Evolutionary conservation across 2,113 vertebrate species (phyloP).

Genomic region (Malurus alboscapulatus): DNA sequence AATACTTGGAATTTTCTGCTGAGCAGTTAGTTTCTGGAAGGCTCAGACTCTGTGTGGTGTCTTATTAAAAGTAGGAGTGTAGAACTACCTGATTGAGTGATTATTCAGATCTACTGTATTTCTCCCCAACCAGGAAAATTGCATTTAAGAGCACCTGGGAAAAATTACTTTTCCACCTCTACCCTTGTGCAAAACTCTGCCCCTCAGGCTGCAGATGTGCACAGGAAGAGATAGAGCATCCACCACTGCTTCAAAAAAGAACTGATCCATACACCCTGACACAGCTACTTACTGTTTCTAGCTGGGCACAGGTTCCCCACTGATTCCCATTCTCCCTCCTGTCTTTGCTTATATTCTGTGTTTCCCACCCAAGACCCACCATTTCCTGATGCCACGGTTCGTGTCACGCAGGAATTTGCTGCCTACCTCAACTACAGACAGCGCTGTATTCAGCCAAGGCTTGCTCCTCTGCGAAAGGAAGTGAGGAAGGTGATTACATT

Average conservation of each 20-base stretch:
- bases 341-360: not conserved
- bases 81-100: not conserved
- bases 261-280: not conserved
- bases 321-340: not conserved
- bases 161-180: not conserved
- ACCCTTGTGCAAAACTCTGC: not conserved
- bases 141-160: not conserved
- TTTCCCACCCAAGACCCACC: not conserved
- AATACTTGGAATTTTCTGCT: not conserved
- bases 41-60: not conserved
- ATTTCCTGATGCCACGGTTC: not conserved
- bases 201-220: not conserved
- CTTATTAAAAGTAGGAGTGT: conserved; percentile 34
- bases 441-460: conserved; percentile 33
- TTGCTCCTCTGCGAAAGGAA: conserved; percentile 44
- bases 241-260: not conserved
- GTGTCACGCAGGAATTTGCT: not conserved
- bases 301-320: not conserved
- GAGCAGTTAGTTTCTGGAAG: not conserved
- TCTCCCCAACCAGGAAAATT: not conserved
- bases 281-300: not conserved
- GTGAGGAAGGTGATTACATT: not conserved
- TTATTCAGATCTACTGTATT: not conserved
- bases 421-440: conserved; percentile 55
- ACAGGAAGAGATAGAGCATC: not conserved